Percentiles rank a stretch among this genome's conserved stretches.
Conservation (phyloP, 1,140 invertebrate genomes). For the Trichomalopsis sarcophagae region DNA sequence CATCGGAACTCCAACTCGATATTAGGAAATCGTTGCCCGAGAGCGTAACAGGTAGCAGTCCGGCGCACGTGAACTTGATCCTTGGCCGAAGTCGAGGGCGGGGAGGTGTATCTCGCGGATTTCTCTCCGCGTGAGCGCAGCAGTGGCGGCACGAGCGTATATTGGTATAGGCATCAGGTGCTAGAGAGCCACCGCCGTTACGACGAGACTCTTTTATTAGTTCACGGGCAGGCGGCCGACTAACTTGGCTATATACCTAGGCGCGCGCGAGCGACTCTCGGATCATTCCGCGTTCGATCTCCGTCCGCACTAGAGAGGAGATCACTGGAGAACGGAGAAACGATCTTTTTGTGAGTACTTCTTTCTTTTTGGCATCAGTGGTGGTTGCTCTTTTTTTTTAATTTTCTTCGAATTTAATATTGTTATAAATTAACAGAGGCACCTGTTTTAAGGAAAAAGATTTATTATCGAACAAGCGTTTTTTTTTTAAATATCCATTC, state of each 20-base stretch:
- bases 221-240: background rate
- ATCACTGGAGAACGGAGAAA: background rate
- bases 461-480: no score
- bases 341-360: background rate
- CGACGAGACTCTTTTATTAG: conserved; percentile 19
- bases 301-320: background rate
- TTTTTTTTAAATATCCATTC: no score
- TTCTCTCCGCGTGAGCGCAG: background rate
- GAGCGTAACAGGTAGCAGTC: background rate
- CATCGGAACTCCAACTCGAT: background rate
- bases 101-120: background rate
- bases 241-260: background rate
- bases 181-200: background rate
- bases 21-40: background rate
- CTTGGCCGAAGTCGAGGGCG: background rate
- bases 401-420: no score
- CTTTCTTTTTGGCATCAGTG: background rate
- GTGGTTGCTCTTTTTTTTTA: no score
- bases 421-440: no score
- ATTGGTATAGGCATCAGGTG: conserved; percentile 14
- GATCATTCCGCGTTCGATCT: conserved; percentile 2
- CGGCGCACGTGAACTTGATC: background rate
- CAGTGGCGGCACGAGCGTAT: background rate
- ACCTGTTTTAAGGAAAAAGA: no score
- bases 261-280: background rate